Evolutionary conservation across 2,113 vertebrate species (phyloP).

Genomic region (Procapra przewalskii): DNA sequence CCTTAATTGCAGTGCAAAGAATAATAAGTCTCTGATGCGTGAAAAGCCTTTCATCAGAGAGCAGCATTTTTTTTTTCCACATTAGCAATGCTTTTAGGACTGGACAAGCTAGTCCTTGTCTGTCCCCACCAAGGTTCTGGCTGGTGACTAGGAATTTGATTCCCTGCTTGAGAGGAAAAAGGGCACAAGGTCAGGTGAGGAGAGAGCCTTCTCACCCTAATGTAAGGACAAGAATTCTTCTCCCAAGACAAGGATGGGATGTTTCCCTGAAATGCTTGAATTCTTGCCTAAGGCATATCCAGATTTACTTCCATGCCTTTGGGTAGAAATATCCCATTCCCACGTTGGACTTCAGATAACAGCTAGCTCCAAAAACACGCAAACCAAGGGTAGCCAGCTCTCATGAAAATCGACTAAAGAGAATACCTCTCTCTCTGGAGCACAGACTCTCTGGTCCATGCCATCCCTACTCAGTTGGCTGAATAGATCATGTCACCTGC

Average conservation of each 20-base stretch:
- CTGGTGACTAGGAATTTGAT: background rate
- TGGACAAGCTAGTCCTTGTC: background rate
- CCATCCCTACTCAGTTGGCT: background rate
- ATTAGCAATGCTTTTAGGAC: background rate
- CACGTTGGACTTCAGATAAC: background rate
- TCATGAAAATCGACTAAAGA: background rate
- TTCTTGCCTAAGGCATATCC: background rate
- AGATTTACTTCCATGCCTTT: background rate
- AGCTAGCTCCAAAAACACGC: background rate
- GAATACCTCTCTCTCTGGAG: background rate
- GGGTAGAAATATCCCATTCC: background rate
- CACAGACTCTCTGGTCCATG: background rate
- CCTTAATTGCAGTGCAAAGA: conserved; percentile 36
- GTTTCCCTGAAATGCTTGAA: background rate
- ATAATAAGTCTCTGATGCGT: conserved; percentile 55
- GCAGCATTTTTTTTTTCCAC: background rate
- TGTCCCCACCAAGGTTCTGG: background rate
- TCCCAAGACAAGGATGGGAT: background rate
- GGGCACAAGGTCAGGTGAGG: background rate
- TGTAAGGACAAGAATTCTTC: background rate
- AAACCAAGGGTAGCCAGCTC: background rate
- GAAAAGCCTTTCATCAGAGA: conserved; percentile 28
- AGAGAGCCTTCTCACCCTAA: background rate
- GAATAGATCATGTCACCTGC: background rate
- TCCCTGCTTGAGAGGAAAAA: background rate